Evolutionary conservation across 2,797 vertebrate species (phyloP), one percentile per base, ranked within the genome.

Genomic region (Phoeniculus purpureus): DNA sequence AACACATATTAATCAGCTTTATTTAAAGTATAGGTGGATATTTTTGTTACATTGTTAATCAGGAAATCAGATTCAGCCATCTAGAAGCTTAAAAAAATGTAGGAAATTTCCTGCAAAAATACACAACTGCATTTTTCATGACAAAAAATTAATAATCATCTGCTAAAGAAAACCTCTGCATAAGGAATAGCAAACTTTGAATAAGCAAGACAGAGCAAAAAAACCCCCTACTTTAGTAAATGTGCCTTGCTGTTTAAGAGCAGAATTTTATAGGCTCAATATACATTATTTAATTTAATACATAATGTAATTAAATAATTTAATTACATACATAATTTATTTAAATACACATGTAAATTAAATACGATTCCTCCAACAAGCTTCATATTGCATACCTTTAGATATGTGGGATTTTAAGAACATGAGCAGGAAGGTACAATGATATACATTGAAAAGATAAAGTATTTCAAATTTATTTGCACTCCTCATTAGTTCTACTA

Each of bases 401-500:
- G 1, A 1, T n/a, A n/a, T n/a, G 9, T 1, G 6, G 12, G 4
- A 2, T 45, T 68, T 84, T 47, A 34, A 71, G 61, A 87, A 40
- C 17, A 23, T 2, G 3, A 31, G 16, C 7, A 43, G 25, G 19
- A 81, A 26, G 15, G 31, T 8, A n/a, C 13, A 27, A 13, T 2
- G 9, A 23, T 21, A n/a, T 7, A 55, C 22, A 75, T 22, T 54
- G 27, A 54, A 66, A 66, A 66, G 9, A 11, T 2, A 1, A 37
- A 81, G 1, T 3, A 50, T 34, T 62, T 40, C 51, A 55, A 32
- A 62, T 10, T 45, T 34, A 15, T 84, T 79, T 62, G 2, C 1
- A 12, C 4, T 70, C 14, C 17, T 71, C 0, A 0, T 32, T 60
- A 7, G 6, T 52, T 31, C 5, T 23, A 47, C 4, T 3, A 4